These are phyloP conservation scores for Zootoca vivipara DNA, from an alignment of 2,113 vertebrate species.

Conservation along the genomic window DNA sequence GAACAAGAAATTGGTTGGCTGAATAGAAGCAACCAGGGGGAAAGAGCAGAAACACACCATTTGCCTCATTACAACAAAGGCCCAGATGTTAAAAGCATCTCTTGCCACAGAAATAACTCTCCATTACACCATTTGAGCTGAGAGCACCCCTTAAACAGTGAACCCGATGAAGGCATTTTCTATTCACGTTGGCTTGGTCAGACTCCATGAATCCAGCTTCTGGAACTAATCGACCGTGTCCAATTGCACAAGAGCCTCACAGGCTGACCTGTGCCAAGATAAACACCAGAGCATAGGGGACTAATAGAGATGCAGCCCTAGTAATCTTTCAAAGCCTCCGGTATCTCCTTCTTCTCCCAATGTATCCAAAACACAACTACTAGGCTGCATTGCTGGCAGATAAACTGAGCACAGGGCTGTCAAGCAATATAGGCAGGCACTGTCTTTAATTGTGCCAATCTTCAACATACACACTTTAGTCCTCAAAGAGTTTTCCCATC, in stretches of 20 bases:
- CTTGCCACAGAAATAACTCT: background rate
- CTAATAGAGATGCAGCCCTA: conserved; percentile 8
- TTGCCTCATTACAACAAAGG: background rate
- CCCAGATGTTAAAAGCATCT: background rate
- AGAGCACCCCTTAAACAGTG: background rate
- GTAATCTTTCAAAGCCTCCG: conserved; percentile 7
- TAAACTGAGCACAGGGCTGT: background rate
- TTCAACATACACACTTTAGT: background rate
- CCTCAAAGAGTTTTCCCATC: background rate
- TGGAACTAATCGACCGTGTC: conserved; percentile 2
- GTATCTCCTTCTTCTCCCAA: background rate
- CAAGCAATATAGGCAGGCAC: background rate
- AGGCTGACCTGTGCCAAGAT: conserved; percentile 6
- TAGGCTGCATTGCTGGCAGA: background rate
- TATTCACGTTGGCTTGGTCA: background rate
- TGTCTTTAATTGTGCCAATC: background rate
- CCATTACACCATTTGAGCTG: background rate
- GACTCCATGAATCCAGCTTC: conserved; percentile 4
- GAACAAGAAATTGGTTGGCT: background rate
- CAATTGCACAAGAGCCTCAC: conserved; percentile 1
- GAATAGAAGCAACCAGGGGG: background rate
- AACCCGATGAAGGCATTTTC: background rate
- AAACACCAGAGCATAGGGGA: background rate
- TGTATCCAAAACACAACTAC: background rate
- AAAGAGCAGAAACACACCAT: background rate